Conservation (phyloP, 1,140 invertebrate species). For the Cataglyphis hispanica region DNA sequence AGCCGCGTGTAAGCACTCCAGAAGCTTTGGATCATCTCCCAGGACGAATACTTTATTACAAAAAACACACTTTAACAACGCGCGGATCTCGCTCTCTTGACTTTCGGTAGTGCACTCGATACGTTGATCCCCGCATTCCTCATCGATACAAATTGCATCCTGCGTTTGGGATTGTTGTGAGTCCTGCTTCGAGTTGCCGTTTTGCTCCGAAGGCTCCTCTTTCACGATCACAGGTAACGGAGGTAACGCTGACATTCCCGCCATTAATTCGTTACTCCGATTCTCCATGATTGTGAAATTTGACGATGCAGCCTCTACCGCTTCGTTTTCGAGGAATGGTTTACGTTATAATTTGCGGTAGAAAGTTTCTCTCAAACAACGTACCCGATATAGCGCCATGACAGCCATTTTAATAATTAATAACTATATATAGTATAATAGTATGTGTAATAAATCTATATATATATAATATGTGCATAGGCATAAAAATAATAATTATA, state of each 20-base stretch:
- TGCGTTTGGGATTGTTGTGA: constrained; percentile 69
- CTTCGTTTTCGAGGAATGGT: not conserved
- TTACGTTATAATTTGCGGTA: constrained; percentile 54
- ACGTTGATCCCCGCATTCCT: constrained; percentile 81
- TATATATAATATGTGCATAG: no score
- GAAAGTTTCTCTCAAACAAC: constrained; percentile 58
- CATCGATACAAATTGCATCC: constrained; percentile 61
- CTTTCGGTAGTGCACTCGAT: constrained; percentile 87
- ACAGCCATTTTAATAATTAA: constrained; percentile 35
- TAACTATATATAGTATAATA: no score
- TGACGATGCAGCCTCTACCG: not conserved
- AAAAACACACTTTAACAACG: constrained; percentile 89
- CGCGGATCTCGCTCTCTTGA: constrained; percentile 83
- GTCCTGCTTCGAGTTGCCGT: constrained; percentile 52
- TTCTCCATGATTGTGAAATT: constrained; percentile 51
- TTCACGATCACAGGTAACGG: constrained; percentile 50
- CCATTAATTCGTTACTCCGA: constrained; percentile 56
- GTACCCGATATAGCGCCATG: constrained; percentile 12
- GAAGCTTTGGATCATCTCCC: constrained; percentile 91
- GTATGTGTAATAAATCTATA: no score
- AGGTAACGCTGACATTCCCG: constrained; percentile 4
- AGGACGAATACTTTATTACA: constrained; percentile 89
- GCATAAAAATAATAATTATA: no score
- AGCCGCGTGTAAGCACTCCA: constrained; percentile 95
- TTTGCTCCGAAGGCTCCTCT: constrained; percentile 68